phyloP scores from a whole-genome alignment of 1,140 invertebrate genomes.

The Eciton burchellii region DNA sequence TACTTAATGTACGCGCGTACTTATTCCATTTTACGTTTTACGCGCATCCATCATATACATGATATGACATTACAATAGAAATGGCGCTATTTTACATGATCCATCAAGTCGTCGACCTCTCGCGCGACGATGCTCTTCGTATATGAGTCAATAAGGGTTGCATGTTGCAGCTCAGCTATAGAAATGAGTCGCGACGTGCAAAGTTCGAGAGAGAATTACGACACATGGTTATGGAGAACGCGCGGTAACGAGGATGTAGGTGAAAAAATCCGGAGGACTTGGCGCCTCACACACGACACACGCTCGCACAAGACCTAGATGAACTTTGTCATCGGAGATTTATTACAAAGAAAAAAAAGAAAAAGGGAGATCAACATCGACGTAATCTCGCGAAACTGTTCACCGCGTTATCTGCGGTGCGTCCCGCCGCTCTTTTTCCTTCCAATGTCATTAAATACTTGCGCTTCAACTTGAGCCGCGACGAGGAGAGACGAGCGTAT shows the following conservation, averaged over 20 bases:
- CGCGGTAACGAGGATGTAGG: background rate
- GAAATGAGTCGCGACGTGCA: slow-evolving; percentile 31
- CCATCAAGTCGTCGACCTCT: slow-evolving; percentile 1
- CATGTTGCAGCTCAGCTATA: background rate
- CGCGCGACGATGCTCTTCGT: slow-evolving; percentile 26
- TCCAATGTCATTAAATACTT: too few relatives aligned
- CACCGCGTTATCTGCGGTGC: too few relatives aligned
- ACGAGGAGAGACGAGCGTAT: too few relatives aligned
- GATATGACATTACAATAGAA: background rate
- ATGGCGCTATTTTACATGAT: slow-evolving; percentile 23
- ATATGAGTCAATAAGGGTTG: slow-evolving; percentile 4
- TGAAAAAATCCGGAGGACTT: slow-evolving; percentile 2
- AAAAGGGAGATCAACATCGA: too few relatives aligned
- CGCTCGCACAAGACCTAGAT: slow-evolving; percentile 19
- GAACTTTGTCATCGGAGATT: too few relatives aligned
- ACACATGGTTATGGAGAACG: background rate
- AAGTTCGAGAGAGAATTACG: slow-evolving; percentile 36
- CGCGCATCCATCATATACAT: background rate
- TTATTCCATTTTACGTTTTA: background rate
- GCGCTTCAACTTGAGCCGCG: too few relatives aligned
- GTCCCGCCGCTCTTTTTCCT: too few relatives aligned
- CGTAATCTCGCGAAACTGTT: too few relatives aligned
- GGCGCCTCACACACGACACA: background rate
- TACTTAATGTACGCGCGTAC: background rate
- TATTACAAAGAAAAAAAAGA: background rate